These are phyloP conservation scores for Vulpes vulpes DNA, from an alignment of 2,113 vertebrate species.

Conservation along the genomic window DNA sequence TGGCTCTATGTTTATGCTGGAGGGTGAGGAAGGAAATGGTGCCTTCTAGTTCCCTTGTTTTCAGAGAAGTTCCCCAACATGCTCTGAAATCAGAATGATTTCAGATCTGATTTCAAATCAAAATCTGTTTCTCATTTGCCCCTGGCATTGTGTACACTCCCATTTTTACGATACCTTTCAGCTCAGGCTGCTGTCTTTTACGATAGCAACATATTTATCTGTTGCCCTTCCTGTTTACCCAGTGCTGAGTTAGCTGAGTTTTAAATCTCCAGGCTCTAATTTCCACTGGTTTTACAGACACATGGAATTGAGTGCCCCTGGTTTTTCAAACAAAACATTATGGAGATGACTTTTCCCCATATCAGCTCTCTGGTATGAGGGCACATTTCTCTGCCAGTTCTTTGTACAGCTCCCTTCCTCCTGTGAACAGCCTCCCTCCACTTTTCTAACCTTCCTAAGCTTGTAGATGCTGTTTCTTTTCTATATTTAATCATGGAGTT, in stretches of 20 bases:
- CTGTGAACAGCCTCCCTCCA: neutral
- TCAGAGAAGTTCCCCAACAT: neutral
- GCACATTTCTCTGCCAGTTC: neutral
- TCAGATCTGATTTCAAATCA: neutral
- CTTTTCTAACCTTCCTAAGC: neutral
- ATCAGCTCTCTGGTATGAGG: neutral
- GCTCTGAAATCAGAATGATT: neutral
- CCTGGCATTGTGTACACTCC: neutral
- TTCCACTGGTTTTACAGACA: neutral
- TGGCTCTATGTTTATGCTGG: neutral
- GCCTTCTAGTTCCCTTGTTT: neutral
- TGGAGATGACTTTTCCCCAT: neutral
- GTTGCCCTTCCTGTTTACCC: neutral
- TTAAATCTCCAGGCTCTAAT: neutral
- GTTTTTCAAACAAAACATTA: neutral
- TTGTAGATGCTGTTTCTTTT: neutral
- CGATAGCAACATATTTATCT: neutral
- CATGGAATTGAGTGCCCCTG: neutral
- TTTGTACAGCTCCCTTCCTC: neutral
- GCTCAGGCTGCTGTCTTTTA: neutral
- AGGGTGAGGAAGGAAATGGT: neutral
- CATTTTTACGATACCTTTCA: neutral
- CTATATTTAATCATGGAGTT: neutral
- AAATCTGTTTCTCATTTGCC: neutral
- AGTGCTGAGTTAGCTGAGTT: neutral